A percentile compares a stretch with the other conserved stretches of the same genome.
Evolutionary conservation across 2,797 vertebrate genomes (phyloP).

Genomic region (Gallinago stenura): DNA sequence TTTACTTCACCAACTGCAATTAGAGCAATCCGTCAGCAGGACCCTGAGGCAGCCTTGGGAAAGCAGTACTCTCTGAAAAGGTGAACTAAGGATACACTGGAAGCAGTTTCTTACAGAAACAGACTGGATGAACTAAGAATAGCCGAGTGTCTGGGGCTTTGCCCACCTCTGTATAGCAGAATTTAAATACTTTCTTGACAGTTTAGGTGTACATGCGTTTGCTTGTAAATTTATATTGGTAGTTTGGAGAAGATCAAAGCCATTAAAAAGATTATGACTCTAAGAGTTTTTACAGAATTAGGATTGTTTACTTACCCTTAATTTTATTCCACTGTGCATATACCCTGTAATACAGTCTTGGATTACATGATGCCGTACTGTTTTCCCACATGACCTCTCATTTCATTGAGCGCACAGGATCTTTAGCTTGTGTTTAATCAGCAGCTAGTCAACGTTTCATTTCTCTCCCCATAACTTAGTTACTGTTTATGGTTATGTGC

Average conservation of each 20-base stretch:
- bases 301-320: not conserved
- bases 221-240: not conserved
- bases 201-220: not conserved
- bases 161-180: not conserved
- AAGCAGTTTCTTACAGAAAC: slow-evolving; percentile 23
- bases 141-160: not conserved
- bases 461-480: not conserved
- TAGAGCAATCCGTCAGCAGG: slow-evolving; percentile 95
- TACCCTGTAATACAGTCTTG: not conserved
- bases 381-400: not conserved
- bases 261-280: not conserved
- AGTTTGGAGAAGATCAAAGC: not conserved
- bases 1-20: slow-evolving; percentile 96
- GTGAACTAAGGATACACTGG: slow-evolving; percentile 77
- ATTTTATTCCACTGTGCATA: not conserved
- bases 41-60: slow-evolving; percentile 85
- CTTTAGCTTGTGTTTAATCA: not conserved
- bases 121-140: not conserved
- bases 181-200: not conserved
- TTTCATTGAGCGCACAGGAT: not conserved
- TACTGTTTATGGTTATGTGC: not conserved
- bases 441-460: not conserved
- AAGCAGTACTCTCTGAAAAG: slow-evolving; percentile 86
- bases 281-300: not conserved
- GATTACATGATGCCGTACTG: not conserved